These are phyloP conservation scores for Mirza zaza DNA, from an alignment of 2,113 vertebrate species.

Conservation along the genomic window DNA sequence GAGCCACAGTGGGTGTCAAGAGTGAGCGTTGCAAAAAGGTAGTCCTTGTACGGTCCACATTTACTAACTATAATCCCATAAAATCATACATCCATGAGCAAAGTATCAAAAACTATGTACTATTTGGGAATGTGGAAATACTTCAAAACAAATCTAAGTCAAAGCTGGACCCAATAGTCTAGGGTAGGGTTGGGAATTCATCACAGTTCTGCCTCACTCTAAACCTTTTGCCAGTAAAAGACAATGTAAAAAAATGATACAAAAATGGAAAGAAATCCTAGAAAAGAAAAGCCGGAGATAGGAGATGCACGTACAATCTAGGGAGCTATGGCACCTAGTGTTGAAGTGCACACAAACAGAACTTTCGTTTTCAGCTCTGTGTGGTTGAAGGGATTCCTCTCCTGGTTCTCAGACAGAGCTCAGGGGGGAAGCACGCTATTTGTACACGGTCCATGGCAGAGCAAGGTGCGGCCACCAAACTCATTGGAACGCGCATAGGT, in stretches of 20 bases:
- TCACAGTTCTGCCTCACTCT: fast-evolving
- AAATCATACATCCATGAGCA: background rate
- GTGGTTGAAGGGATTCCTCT: fast-evolving
- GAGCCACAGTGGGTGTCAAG: fast-evolving
- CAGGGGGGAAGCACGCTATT: fast-evolving
- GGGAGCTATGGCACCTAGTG: fast-evolving
- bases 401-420: fast-evolving
- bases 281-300: background rate
- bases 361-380: fast-evolving
- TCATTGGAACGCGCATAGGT: fast-evolving
- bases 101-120: background rate
- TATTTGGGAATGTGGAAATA: background rate
- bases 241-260: background rate
- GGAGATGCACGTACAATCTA: fast-evolving
- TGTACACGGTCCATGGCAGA: fast-evolving
- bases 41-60: background rate
- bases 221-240: background rate
- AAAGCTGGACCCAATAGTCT: background rate
- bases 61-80: too few relatives aligned
- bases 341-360: background rate
- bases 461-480: background rate
- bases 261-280: background rate
- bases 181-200: background rate
- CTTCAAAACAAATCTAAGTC: background rate
- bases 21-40: background rate